Conservation (phyloP, 2,888 invertebrate genomes). For the Synanthedon tipuliformis region DNA sequence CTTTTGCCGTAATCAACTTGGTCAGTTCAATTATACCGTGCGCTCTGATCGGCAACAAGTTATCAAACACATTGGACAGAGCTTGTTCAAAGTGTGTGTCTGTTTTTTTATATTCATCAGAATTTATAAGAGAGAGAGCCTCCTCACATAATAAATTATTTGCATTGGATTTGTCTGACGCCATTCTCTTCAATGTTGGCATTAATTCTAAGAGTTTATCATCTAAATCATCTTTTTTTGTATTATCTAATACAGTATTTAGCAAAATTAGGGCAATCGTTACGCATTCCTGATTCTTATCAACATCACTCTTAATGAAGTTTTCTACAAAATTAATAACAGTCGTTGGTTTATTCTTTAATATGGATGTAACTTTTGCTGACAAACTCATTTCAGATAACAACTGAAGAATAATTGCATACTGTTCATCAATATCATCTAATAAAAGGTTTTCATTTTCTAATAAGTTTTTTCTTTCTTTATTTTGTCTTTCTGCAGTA, state of each 20-base stretch:
- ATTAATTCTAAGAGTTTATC: constrained; percentile 31
- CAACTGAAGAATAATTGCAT: constrained; percentile 56
- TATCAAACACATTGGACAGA: constrained; percentile 75
- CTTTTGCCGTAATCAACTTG: constrained; percentile 76
- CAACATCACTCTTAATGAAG: constrained; percentile 33
- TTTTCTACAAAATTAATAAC: constrained; percentile 60
- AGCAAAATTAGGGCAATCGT: constrained; percentile 51
- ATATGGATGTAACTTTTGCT: constrained; percentile 41
- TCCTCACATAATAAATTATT: constrained; percentile 45
- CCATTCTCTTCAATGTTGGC: constrained; percentile 31
- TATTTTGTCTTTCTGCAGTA: constrained; percentile 22
- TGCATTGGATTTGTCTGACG: constrained; percentile 21
- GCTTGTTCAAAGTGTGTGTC: constrained; percentile 71
- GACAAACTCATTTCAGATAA: constrained; percentile 62
- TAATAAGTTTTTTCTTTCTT: constrained; percentile 35
- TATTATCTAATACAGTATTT: constrained; percentile 45
- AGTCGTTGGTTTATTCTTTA: constrained; percentile 51
- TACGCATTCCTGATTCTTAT: constrained; percentile 43
- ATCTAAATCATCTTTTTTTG: constrained; percentile 19
- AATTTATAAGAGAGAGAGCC: constrained; percentile 32
- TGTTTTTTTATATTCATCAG: constrained; percentile 17
- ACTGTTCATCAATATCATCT: constrained; percentile 37
- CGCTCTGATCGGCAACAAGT: constrained; percentile 81
- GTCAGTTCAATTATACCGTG: constrained; percentile 82
- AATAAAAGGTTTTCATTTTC: constrained; percentile 37